These are phyloP conservation scores for Endomychus coccineus DNA, from an alignment of 2,888 invertebrate genomes.

Conservation along the genomic window DNA sequence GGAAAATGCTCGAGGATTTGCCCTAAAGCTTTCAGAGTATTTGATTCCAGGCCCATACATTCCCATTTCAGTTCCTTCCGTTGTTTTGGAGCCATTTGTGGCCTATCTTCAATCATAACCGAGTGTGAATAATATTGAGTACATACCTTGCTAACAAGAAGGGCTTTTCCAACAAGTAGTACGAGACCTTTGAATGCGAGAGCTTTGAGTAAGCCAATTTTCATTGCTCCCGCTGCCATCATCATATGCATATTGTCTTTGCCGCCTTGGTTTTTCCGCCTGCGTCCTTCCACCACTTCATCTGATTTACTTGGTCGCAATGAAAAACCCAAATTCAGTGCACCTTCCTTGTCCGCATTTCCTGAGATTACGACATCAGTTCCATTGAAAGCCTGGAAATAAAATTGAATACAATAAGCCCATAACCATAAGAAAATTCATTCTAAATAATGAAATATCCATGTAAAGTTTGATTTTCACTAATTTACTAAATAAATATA, in stretches of 20 bases:
- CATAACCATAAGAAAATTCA: too few relatives aligned
- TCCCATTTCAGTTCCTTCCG: too few relatives aligned
- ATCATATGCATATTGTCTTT: conserved; percentile 66
- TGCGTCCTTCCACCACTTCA: conserved; percentile 33
- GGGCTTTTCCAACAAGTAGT: conserved; percentile 75
- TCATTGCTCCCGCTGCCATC: conserved; percentile 69
- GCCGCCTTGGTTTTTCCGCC: conserved; percentile 47
- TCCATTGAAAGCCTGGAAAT: conserved; percentile 56
- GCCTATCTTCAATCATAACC: too few relatives aligned
- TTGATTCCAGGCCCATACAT: too few relatives aligned
- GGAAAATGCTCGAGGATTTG: too few relatives aligned
- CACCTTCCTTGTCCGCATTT: conserved; percentile 58
- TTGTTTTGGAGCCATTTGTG: too few relatives aligned
- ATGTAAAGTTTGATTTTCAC: too few relatives aligned
- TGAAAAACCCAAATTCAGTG: conserved; percentile 63
- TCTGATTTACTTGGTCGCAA: conserved; percentile 43
- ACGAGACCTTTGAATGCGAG: conserved; percentile 74
- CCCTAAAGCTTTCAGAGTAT: too few relatives aligned
- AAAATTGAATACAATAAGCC: too few relatives aligned
- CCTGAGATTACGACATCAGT: conserved; percentile 71
- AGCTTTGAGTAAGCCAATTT: conserved; percentile 73
- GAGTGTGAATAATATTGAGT: too few relatives aligned
- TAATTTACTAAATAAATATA: too few relatives aligned
- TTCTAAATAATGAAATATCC: too few relatives aligned
- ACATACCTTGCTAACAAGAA: conserved; percentile 66